These are phyloP conservation scores for Zenarchopterus dispar DNA, from an alignment of 2,797 vertebrate genomes.

Conservation along the genomic window DNA sequence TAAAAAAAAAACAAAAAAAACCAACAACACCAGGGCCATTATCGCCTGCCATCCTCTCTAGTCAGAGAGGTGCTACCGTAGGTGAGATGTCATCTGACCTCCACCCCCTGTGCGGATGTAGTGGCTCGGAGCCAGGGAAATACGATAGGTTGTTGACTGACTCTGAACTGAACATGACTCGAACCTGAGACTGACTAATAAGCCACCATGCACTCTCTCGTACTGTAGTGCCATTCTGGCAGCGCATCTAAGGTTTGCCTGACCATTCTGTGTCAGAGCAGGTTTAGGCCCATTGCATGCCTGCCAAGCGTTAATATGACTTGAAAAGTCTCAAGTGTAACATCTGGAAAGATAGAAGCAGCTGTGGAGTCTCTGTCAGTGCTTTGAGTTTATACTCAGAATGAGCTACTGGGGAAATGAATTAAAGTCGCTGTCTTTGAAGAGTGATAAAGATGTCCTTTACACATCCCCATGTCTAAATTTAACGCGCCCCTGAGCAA, in stretches of 20 bases:
- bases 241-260: conserved; percentile 43
- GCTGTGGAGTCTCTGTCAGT: conserved; percentile 19
- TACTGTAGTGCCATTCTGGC: conserved; percentile 34
- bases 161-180: conserved; percentile 68
- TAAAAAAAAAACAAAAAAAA: conserved; percentile 10
- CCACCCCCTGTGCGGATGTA: conserved; percentile 51
- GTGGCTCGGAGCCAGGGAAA: conserved; percentile 61
- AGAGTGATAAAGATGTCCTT: conserved; percentile 67
- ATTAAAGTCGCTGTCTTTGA: conserved; percentile 53
- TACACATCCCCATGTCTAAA: conserved; percentile 67
- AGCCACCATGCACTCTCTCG: conserved; percentile 45
- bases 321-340: conserved; percentile 22
- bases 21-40: conserved; percentile 41
- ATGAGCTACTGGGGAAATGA: conserved; percentile 41
- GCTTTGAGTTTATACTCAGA: conserved; percentile 36
- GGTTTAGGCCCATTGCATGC: conserved; percentile 37
- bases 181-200: conserved; percentile 57
- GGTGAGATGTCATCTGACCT: conserved; percentile 69
- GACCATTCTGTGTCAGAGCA: conserved; percentile 51
- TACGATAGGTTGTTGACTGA: conserved; percentile 63
- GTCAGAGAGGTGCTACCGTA: conserved; percentile 40
- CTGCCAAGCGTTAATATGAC: conserved; percentile 20
- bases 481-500: conserved; percentile 67
- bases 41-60: conserved; percentile 41
- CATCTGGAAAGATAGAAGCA: conserved; percentile 7